Evolutionary conservation across 2,797 vertebrate species (phyloP), one percentile per base, ranked within the genome.

Genomic region (Chanos chanos): DNA sequence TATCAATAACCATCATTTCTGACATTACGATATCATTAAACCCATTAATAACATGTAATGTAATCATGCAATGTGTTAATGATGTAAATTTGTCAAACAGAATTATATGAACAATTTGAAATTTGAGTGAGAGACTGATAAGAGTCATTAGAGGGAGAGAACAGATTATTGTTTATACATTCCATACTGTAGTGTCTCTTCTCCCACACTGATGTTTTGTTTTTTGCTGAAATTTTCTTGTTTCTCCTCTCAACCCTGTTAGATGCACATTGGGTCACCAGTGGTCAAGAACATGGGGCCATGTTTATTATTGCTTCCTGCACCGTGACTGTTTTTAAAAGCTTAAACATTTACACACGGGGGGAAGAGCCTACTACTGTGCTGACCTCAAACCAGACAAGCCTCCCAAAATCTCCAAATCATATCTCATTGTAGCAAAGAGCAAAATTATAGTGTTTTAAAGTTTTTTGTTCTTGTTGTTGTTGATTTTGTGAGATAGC

Each of bases 391-490:
- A 79, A 77, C 69, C 66, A 73, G 76, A 72, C 55, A 55, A 24
- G 5, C 13, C 4, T 16, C 12, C n/a, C n/a, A n/a, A n/a, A n/a
- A 7, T 30, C 55, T 64, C 49, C 56, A 70, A 64, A 57, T 71
- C 6, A 16, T 71, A 68, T 76, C 70, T 72, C 27, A 64, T 64
- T 72, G 63, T 70, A 41, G 61, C 21, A 50, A 62, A 62, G 25
- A 72, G 13, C 27, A 63, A 81, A 79, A 82, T 80, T 70, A 40
- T 40, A 62, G 58, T 40, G 64, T 67, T 84, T 73, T 74, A 61
- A 54, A 68, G 48, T n/a, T n/a, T n/a, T n/a, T n/a, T n/a, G n/a
- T n/a, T n/a, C n/a, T n/a, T n/a, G n/a, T n/a, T n/a, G n/a, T n/a
- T n/a, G n/a, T n/a, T n/a, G 0, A 12, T 60, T 65, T 68, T 9